Conservation (phyloP, 2,113 vertebrate genomes). For the Anhinga anhinga region DNA sequence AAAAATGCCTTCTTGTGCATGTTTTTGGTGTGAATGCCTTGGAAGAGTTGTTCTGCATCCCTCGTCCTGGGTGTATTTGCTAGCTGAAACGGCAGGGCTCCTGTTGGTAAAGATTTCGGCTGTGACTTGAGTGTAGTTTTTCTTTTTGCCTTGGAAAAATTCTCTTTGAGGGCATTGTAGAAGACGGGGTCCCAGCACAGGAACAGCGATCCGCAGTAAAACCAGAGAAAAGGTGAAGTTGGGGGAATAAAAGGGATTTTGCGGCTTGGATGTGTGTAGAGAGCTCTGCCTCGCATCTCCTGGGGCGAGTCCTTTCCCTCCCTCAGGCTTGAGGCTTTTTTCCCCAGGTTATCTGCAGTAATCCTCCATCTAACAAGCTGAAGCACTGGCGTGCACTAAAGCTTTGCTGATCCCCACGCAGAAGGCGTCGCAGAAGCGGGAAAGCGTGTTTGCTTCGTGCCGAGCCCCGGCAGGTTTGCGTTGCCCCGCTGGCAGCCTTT, state of each 20-base stretch:
- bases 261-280: background rate
- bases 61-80: background rate
- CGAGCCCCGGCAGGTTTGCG: fast-evolving
- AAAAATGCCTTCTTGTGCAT: background rate
- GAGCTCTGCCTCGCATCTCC: background rate
- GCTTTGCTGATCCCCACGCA: background rate
- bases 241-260: background rate
- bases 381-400: fast-evolving
- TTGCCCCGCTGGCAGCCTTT: background rate
- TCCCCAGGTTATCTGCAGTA: background rate
- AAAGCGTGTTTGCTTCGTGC: background rate
- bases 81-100: background rate
- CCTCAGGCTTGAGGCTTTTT: background rate
- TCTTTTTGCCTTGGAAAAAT: background rate
- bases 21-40: background rate
- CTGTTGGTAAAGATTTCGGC: fast-evolving
- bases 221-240: background rate
- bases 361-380: background rate
- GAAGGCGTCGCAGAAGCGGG: background rate
- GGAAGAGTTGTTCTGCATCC: background rate
- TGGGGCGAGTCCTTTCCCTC: background rate
- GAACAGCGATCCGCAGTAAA: background rate
- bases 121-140: background rate
- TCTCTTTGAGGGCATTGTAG: background rate
- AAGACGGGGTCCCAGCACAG: background rate